phyloP scores from a whole-genome alignment of 2,888 invertebrate genomes.

The Ptychoptera contaminata region DNA sequence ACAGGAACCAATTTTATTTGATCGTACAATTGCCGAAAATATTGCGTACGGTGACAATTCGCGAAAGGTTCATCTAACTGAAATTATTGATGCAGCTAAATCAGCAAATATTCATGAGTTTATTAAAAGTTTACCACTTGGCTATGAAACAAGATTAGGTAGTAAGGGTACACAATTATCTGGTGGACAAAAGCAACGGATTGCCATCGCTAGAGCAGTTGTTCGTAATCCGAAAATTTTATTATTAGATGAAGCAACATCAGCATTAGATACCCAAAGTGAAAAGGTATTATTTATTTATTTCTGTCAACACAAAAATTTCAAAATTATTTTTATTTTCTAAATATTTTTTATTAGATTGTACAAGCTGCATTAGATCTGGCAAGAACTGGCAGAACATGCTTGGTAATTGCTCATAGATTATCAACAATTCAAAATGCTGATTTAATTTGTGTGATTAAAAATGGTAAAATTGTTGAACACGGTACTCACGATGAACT shows the following conservation, averaged over 20 bases:
- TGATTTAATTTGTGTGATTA: conserved; percentile 70
- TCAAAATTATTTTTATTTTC: neutral
- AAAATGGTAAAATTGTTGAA: conserved; percentile 60
- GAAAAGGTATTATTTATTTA: conserved; percentile 55
- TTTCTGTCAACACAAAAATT: neutral
- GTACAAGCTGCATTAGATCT: conserved; percentile 76
- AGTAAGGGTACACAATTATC: conserved; percentile 62
- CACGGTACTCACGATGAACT: conserved; percentile 62
- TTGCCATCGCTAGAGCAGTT: conserved; percentile 67
- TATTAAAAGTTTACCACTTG: conserved; percentile 55
- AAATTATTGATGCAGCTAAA: conserved; percentile 57
- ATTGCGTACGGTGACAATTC: conserved; percentile 76
- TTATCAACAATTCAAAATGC: conserved; percentile 71
- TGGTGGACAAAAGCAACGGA: conserved; percentile 78
- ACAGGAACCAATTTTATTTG: conserved; percentile 75
- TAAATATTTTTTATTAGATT: conserved; percentile 20
- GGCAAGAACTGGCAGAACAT: conserved; percentile 66
- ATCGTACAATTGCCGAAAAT: conserved; percentile 67
- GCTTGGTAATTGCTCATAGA: conserved; percentile 76
- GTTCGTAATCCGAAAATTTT: conserved; percentile 58
- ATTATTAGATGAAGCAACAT: conserved; percentile 62
- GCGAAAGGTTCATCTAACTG: conserved; percentile 45
- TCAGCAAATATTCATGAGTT: conserved; percentile 68
- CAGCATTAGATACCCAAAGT: conserved; percentile 60
- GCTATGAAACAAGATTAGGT: conserved; percentile 60